Evolutionary conservation across 2,113 vertebrate genomes (phyloP).

Genomic region (Ochotona princeps): DNA sequence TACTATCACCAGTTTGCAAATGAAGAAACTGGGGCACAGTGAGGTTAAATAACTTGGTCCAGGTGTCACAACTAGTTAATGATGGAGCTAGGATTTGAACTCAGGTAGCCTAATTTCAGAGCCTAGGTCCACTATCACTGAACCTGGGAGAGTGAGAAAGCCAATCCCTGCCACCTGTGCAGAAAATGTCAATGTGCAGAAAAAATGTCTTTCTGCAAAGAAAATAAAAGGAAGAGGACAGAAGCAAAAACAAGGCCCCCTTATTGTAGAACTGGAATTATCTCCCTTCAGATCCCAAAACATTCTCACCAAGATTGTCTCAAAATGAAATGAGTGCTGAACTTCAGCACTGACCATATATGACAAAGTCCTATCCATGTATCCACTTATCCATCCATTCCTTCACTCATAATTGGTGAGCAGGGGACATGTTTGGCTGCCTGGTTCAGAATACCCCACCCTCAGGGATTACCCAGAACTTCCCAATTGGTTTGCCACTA

Average conservation of each 20-base stretch:
- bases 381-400: too few species aligned
- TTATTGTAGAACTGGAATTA: neutral
- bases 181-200: neutral
- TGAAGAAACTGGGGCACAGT: neutral
- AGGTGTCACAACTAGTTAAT: neutral
- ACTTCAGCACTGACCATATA: neutral
- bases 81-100: conserved; percentile 3
- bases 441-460: neutral
- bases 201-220: neutral
- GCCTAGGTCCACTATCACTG: neutral
- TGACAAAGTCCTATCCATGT: neutral
- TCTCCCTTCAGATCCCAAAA: neutral
- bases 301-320: neutral
- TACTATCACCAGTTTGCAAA: neutral
- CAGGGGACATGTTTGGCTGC: neutral
- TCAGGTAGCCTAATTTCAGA: neutral
- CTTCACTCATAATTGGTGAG: neutral
- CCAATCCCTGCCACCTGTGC: neutral
- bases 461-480: neutral
- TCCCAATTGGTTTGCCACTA: neutral
- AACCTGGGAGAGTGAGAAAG: neutral
- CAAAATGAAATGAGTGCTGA: neutral
- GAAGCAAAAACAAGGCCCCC: conserved; percentile 1
- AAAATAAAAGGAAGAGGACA: conserved; percentile 17
- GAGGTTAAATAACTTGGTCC: neutral